Evolutionary conservation across 1,140 invertebrate species (phyloP), one percentile per base, ranked within the genome.

Genomic region (Bradysia coprophila): DNA sequence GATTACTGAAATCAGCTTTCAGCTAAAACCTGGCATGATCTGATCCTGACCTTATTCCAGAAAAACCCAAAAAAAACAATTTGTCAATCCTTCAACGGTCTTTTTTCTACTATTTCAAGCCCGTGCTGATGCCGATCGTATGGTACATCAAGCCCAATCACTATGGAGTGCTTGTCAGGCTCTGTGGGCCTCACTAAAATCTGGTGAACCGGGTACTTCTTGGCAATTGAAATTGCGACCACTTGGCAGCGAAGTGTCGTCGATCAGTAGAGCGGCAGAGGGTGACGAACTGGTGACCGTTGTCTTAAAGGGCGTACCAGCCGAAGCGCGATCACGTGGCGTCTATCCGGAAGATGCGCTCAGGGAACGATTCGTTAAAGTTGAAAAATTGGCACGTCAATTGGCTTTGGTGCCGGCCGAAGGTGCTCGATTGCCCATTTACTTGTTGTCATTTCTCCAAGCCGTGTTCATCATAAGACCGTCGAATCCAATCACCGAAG

Each of bases 131-230:
- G 72, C 77, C 21, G 91, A 95, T 50, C 78, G 76, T 51, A 71
- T 75, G 44, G 77, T 80, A 0, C 75, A 79, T 43, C 74, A 85
- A 48, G 78, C 87, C 4, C 88, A 93, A 57, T 72, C 85, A 23
- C 68, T 95, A 46, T 97, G 92, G 93, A 73, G 86, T 42, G 83
- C 91, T 9, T 92, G 86, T 55, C 84, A 93, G 53, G 75, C 85
- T 15, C 64, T 96, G 22, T 71, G 81, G 49, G 67, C 78, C 36
- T 76, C 81, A 4, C 72, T 94, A n/a, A 73, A 77, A 49, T 59
- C 65, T 22, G 71, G 65, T 38, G 67, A 67, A 43, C 65, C 65
- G 9, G 69, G 66, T 38, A 48, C 64, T 42, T 58, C 56, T 46
- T 64, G 60, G 55, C 69, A 51, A 58, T 71, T 54, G 51, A 71